Conservation (phyloP, 64 coral and sea anemone species). For the Montipora sp. region DNA sequence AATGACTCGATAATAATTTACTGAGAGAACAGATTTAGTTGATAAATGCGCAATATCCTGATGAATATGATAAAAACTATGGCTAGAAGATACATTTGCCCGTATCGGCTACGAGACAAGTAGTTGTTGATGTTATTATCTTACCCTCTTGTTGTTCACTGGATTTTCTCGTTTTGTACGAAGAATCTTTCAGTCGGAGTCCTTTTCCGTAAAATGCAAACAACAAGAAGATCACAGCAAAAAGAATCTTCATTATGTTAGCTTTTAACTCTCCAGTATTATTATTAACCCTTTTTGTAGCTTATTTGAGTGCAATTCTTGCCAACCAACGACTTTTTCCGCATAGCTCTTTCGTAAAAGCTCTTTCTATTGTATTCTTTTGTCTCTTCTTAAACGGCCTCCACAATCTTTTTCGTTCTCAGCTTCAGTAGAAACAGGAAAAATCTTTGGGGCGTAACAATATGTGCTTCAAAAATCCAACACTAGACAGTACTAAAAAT, state of each 20-base stretch:
- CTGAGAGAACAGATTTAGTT: too few species aligned
- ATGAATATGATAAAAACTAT: too few species aligned
- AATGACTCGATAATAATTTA: too few species aligned
- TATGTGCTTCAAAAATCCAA: too few species aligned
- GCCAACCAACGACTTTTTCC: neutral
- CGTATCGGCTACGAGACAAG: neutral
- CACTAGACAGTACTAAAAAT: too few species aligned
- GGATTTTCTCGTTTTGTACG: neutral
- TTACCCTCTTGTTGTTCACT: neutral
- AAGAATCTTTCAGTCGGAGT: neutral
- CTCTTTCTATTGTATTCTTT: neutral
- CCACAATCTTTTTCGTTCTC: neutral
- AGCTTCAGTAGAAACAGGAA: neutral
- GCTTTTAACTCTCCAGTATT: neutral
- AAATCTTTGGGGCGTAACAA: slow-evolving; percentile 2
- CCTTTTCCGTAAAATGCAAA: neutral
- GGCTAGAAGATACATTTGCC: neutral
- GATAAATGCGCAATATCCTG: too few species aligned
- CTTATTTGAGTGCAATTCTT: neutral
- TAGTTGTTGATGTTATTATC: neutral
- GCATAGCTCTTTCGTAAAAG: neutral
- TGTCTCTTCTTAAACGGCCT: neutral
- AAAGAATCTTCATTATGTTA: neutral
- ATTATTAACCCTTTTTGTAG: neutral
- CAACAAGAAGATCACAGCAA: neutral